Evolutionary conservation across 2,888 invertebrate genomes (phyloP).

Genomic region (Hylaea fasciaria): DNA sequence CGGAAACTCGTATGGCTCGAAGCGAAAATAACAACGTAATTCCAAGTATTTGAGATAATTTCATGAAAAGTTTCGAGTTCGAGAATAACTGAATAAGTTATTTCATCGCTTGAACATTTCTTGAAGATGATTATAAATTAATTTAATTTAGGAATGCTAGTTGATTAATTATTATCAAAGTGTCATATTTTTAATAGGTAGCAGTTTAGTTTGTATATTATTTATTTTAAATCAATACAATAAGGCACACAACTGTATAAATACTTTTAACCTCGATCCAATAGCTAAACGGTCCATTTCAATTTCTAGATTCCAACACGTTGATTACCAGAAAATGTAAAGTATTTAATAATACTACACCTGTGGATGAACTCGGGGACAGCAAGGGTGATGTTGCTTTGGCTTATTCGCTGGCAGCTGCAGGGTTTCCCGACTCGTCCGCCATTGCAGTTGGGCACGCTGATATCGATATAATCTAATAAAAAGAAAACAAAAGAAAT

Average conservation of each 20-base stretch:
- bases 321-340: too few relatives aligned
- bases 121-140: constrained; percentile 27
- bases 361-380: constrained; percentile 74
- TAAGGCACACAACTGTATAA: too few relatives aligned
- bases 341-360: constrained; percentile 44
- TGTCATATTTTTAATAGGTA: not conserved
- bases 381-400: constrained; percentile 84
- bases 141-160: constrained; percentile 5
- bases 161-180: not conserved
- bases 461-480: constrained; percentile 88
- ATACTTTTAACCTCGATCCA: too few relatives aligned
- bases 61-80: constrained; percentile 34
- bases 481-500: not conserved
- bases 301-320: too few relatives aligned
- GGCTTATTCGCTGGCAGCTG: constrained; percentile 77
- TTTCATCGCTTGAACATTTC: constrained; percentile 37
- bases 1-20: constrained; percentile 25
- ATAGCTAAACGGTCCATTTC: too few relatives aligned
- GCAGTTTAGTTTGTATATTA: too few relatives aligned
- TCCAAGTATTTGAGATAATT: constrained; percentile 30
- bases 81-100: constrained; percentile 41
- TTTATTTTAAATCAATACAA: too few relatives aligned
- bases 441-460: constrained; percentile 87
- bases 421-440: constrained; percentile 86
- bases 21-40: constrained; percentile 37